These are phyloP conservation scores for Anhinga anhinga DNA, from an alignment of 2,113 vertebrate genomes.

Conservation along the genomic window DNA sequence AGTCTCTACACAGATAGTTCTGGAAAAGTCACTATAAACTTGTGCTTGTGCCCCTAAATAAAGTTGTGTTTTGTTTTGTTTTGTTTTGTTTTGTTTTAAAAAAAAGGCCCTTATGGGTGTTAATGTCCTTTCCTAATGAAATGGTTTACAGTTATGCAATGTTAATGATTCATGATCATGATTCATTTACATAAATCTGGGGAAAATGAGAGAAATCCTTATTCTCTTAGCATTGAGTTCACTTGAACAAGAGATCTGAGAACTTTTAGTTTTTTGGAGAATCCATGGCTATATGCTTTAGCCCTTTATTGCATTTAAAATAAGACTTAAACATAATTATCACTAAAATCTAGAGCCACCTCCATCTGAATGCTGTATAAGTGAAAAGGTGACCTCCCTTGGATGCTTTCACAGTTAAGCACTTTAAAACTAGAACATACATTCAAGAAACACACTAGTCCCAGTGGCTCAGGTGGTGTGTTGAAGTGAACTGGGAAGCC, in stretches of 20 bases:
- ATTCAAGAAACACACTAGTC: background rate
- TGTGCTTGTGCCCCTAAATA: background rate
- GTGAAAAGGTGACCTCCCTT: background rate
- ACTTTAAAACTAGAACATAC: background rate
- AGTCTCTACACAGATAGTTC: background rate
- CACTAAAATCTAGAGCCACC: background rate
- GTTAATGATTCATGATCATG: background rate
- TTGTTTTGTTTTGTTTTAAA: too few relatives aligned
- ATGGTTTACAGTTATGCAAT: background rate
- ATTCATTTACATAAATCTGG: background rate
- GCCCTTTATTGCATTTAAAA: background rate
- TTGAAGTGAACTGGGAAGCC: background rate
- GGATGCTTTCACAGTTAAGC: background rate
- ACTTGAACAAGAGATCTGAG: background rate
- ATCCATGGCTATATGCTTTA: background rate
- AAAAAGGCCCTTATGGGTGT: accelerated
- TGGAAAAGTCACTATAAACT: background rate
- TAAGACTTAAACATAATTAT: background rate
- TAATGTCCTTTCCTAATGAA: background rate
- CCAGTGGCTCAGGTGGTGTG: background rate
- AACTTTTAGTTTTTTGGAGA: background rate
- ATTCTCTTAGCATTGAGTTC: background rate
- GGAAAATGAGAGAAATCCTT: background rate
- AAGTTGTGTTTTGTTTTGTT: too few relatives aligned
- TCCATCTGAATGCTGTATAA: background rate